These are phyloP conservation scores for Nomada lathburiana DNA, from an alignment of 2,888 invertebrate genomes.

Conservation along the genomic window DNA sequence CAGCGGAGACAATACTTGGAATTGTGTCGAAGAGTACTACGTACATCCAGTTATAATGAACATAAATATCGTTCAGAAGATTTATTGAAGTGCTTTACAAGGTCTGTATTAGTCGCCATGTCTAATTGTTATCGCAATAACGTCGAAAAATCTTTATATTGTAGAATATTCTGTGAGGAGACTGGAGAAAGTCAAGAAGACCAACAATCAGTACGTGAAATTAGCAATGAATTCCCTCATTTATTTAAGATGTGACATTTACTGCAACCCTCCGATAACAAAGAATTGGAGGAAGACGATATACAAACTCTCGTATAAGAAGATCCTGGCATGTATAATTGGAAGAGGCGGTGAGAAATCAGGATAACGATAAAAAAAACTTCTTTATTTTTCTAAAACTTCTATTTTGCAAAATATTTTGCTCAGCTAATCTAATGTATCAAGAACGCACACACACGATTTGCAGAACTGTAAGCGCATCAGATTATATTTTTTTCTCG, in stretches of 20 bases:
- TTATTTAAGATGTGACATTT: conserved; percentile 83
- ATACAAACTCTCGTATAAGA: conserved; percentile 79
- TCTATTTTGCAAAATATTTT: conserved; percentile 58
- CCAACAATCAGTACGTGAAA: conserved; percentile 91
- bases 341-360: conserved; percentile 12
- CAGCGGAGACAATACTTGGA: conserved; percentile 91
- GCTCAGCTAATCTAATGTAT: conserved; percentile 53
- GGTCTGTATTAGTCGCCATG: conserved; percentile 67
- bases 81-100: conserved; percentile 92
- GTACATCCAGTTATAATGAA: conserved; percentile 92
- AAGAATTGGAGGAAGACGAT: conserved; percentile 79
- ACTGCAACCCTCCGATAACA: conserved; percentile 72
- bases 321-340: conserved; percentile 16
- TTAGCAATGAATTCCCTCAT: conserved; percentile 94
- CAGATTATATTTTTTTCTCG: conserved; percentile 53
- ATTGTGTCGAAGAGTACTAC: conserved; percentile 91
- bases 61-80: conserved; percentile 93
- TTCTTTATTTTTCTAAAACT: conserved; percentile 61
- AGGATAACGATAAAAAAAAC: conserved; percentile 50
- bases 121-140: not conserved
- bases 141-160: conserved; percentile 30
- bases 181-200: conserved; percentile 90
- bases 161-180: conserved; percentile 93
- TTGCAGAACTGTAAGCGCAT: conserved; percentile 47
- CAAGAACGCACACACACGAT: conserved; percentile 62